Evolutionary conservation across 2,113 vertebrate species (phyloP), one percentile per base, ranked within the genome.

Genomic region (Nematolebias whitei): DNA sequence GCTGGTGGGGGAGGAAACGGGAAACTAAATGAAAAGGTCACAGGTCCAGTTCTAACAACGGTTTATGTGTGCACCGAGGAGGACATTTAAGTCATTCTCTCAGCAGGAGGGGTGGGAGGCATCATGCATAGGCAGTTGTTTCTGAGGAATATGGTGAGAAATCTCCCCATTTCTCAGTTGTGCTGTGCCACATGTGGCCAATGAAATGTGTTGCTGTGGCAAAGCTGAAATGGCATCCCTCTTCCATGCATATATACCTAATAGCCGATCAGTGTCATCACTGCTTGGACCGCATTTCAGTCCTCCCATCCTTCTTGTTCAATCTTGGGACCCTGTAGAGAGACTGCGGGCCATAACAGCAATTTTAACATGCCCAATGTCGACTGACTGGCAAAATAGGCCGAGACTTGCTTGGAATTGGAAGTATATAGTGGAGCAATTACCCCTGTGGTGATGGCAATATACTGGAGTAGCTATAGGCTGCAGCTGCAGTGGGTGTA

Each of bases 381-480:
- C 19, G 82, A 79, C 71, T 69, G 84, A 82, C 86, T 87, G 69
- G 71, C 87, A 88, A 90, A 88, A 88, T 80, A 78, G 87, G 75
- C 78, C 80, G 52, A 13, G 64, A 85, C 87, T 89, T 84, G 70
- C 72, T 70, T 8, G 64, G 85, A 90, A 91, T 88, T 85, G 85
- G 74, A 78, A 87, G 83, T 86, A 78, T 85, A 89, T 85, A 85
- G 80, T 58, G 69, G 83, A 87, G 81, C 90, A 91, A 92, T 91
- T 91, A 92, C 88, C 89, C 88, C 73, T 51, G 68, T 65, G 84
- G 89, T 85, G 82, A 90, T 85, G 87, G 84, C 85, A 86, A 90
- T 87, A 83, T 79, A 88, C 54, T 55, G 63, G 76, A 64, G 83
- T 78, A 75, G 88, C 83, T 85, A 83, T 83, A 87, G 85, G 81